Evolutionary conservation across 2,888 invertebrate genomes (phyloP).

Genomic region (Julus scandinavius): DNA sequence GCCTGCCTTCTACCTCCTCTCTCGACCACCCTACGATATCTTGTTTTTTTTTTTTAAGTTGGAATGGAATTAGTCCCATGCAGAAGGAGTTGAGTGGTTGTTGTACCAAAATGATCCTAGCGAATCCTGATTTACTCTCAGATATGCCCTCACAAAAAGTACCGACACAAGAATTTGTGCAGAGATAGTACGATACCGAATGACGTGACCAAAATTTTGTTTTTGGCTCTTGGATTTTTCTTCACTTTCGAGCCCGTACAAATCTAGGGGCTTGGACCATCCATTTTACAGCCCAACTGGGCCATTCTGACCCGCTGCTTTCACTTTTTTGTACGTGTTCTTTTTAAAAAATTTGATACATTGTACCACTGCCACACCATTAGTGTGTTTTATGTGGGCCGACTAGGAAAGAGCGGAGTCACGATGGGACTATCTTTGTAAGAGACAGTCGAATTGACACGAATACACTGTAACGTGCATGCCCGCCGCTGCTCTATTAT

Average conservation of each 20-base stretch:
- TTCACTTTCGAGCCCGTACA: conserved; percentile 39
- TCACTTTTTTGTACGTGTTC: conserved; percentile 48
- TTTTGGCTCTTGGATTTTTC: conserved; percentile 31
- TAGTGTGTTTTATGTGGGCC: neutral
- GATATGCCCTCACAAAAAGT: conserved; percentile 9
- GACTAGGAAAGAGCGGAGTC: conserved; percentile 40
- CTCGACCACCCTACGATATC: neutral
- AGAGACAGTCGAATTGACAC: conserved; percentile 9
- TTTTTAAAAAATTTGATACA: conserved; percentile 50
- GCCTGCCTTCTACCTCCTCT: neutral
- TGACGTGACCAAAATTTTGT: conserved; percentile 47
- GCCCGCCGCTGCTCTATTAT: conserved; percentile 28
- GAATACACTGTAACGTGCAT: conserved; percentile 31
- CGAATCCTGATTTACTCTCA: conserved; percentile 50
- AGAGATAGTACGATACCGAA: conserved; percentile 8
- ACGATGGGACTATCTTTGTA: conserved; percentile 18
- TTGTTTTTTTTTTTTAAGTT: conserved; percentile 30
- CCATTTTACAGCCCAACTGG: conserved; percentile 47
- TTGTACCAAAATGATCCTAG: conserved; percentile 51
- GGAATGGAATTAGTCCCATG: conserved; percentile 53
- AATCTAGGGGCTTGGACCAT: conserved; percentile 45
- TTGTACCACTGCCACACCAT: conserved; percentile 46
- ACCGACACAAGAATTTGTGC: conserved; percentile 18
- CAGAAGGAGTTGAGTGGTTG: conserved; percentile 56
- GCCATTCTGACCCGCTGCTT: conserved; percentile 48